Conservation (phyloP, 2,888 invertebrate species). For the Diarsia mendica region DNA sequence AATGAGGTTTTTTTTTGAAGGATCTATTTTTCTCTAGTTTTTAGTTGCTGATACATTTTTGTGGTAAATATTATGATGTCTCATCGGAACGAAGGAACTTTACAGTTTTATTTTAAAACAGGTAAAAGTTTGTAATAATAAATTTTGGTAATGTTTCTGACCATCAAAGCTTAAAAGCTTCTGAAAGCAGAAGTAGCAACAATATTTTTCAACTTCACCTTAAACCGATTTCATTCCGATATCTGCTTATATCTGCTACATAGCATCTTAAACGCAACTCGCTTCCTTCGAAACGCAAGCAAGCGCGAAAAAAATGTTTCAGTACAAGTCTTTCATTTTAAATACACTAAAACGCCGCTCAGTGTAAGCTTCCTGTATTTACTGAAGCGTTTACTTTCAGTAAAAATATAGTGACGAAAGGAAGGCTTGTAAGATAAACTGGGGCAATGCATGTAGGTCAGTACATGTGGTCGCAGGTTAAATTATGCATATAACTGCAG, state of each 20-base stretch:
- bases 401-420: conserved; percentile 63
- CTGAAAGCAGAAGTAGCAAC: not conserved
- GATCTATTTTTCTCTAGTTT: no score
- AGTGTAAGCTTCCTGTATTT: conserved; percentile 59
- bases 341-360: conserved; percentile 46
- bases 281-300: conserved; percentile 55
- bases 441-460: conserved; percentile 67
- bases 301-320: conserved; percentile 57
- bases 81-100: not conserved
- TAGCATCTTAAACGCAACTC: conserved; percentile 39
- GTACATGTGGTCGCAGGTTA: conserved; percentile 61
- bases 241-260: conserved; percentile 15
- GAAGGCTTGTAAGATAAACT: conserved; percentile 68
- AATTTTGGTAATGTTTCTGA: not conserved
- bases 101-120: not conserved
- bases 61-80: not conserved
- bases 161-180: not conserved
- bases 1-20: no score
- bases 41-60: no score
- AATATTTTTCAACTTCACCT: not conserved
- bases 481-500: conserved; percentile 72
- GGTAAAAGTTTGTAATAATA: not conserved
- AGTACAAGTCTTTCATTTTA: conserved; percentile 48
- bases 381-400: conserved; percentile 58
- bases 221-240: conserved; percentile 5